Base-by-base conservation (phyloP, 2,888 invertebrate species). In the Panopea generosa region DNA sequence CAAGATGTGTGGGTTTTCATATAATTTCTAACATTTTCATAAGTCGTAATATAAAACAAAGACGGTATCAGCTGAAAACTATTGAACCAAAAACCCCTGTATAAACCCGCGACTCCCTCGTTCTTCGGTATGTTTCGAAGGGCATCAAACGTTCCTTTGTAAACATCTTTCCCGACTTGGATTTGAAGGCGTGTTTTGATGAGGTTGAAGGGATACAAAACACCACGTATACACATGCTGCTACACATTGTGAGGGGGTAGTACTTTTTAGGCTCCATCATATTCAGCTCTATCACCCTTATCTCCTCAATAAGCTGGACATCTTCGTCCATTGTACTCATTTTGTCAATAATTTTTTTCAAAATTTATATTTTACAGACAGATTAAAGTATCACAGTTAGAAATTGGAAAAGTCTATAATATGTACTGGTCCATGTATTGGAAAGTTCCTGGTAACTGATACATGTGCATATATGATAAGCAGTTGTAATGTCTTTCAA, bases 191-290 rank as follows among this genome's bases (percentile, higher is more conserved):
- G 95, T 0, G 99, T 99, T 93, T 98, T 98, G 68, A 99, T 96
- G 60, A 99, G 95, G 1, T 98, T 97, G 77, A 99, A 93, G 0
- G 99, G 99, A 92, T 99, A 99, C 0, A 99, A 94, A 38, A 96
- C 94, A 73, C 94, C 94, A 80, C 95, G 93, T 90, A 96, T 95
- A 82, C 95, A 94, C 85, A 97, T 96, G 55, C 97, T 96, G 90
- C 98, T 98, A 16, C 97, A 93, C 94, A 98, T 96, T 69, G 97
- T 97, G 68, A 99, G 93, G 0, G 98, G 98, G 90, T 97, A 97
- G 92, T 98, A 99, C 91, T 97, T 98, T 55, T 94, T 94, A 90
- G 97, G 98, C 93, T 99, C 97, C 97, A 99, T 97, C 99, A 99
- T 99, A 84, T 98, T 95, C 97, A 98, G 97, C 93, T 99, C 99